Evolutionary conservation across 2,797 vertebrate genomes (phyloP).

Genomic region (Lacerta agilis): DNA sequence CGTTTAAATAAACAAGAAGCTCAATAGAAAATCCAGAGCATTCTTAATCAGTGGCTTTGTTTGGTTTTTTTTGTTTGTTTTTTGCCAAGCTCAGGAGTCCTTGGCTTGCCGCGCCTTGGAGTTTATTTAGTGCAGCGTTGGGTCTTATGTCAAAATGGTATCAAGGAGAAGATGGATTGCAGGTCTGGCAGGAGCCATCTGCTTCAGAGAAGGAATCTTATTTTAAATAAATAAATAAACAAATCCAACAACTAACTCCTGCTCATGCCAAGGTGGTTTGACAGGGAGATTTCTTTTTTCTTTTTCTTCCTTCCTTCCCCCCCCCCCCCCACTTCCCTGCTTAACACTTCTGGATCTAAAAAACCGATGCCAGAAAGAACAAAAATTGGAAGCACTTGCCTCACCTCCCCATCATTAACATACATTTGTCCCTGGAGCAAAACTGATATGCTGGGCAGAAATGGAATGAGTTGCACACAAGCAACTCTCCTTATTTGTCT

Average conservation of each 20-base stretch:
- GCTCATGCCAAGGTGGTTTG: background rate
- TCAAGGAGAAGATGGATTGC: background rate
- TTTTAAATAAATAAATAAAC: background rate
- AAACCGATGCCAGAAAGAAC: background rate
- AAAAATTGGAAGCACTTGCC: background rate
- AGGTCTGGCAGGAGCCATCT: background rate
- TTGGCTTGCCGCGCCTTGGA: rapidly evolving
- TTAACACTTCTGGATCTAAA: background rate
- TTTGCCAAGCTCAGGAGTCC: rapidly evolving
- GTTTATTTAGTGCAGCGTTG: rapidly evolving
- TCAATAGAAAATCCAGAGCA: background rate
- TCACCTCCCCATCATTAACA: background rate
- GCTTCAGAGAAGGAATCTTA: background rate
- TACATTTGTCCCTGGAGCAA: background rate
- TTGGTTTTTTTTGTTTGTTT: background rate
- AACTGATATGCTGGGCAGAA: background rate
- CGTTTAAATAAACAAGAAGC: background rate
- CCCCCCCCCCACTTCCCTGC: no score
- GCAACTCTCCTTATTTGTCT: background rate
- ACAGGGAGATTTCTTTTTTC: background rate
- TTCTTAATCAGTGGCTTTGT: background rate
- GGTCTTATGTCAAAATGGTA: background rate
- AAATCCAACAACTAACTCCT: background rate
- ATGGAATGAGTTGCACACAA: background rate
- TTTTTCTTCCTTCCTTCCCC: no score